Conservation (phyloP, 2,888 invertebrate species). For the Morinoia aosen region DNA sequence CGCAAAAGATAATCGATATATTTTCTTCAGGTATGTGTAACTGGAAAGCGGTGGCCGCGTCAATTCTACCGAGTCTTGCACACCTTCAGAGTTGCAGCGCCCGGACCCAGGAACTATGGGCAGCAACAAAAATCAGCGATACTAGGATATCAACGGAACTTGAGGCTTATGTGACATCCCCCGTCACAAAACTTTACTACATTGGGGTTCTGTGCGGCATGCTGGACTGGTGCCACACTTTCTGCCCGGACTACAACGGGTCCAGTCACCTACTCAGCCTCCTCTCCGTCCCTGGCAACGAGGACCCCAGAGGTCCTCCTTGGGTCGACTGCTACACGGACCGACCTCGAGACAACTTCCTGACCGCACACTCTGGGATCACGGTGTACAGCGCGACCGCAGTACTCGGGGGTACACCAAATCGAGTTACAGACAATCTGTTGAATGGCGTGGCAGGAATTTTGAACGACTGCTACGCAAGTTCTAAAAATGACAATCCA, state of each 20-base stretch:
- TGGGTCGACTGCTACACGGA: slow-evolving; percentile 3
- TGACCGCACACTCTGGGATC: neutral
- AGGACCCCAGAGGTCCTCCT: neutral
- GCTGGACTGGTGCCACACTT: neutral
- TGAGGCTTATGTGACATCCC: too few relatives aligned
- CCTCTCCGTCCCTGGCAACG: neutral
- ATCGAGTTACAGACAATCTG: neutral
- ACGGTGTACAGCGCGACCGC: neutral
- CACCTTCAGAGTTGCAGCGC: too few relatives aligned
- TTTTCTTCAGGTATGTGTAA: too few relatives aligned
- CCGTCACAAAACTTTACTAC: neutral
- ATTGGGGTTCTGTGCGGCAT: neutral
- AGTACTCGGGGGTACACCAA: neutral
- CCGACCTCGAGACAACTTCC: neutral
- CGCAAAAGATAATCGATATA: too few relatives aligned
- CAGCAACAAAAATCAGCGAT: too few relatives aligned
- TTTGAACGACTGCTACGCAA: neutral
- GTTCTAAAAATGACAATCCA: neutral
- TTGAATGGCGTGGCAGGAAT: neutral
- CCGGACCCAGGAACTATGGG: too few relatives aligned
- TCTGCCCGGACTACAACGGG: neutral
- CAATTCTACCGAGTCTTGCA: too few relatives aligned
- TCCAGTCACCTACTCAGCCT: neutral
- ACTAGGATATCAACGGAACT: too few relatives aligned
- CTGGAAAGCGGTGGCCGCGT: too few relatives aligned